phyloP scores from a whole-genome alignment of 2,113 vertebrate genomes.

The Microcebus jonahi region DNA sequence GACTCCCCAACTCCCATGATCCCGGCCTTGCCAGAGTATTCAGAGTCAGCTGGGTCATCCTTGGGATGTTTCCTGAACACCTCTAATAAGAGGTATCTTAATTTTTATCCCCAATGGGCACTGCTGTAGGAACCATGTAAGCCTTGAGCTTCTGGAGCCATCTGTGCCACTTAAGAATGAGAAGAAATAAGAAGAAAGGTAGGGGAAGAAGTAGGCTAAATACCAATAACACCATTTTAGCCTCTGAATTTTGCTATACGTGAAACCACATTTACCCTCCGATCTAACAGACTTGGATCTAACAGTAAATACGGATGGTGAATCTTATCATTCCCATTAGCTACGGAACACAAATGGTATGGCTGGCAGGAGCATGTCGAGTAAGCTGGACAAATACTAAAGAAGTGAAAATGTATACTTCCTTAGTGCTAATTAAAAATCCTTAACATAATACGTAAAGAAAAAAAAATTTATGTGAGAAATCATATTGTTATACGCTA shows the following conservation, averaged over 20 bases:
- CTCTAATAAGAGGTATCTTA: neutral
- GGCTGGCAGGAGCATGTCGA: neutral
- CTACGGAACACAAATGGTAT: neutral
- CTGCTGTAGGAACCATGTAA: neutral
- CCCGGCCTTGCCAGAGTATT: neutral
- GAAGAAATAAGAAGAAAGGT: neutral
- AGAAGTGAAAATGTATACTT: neutral
- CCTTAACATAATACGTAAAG: neutral
- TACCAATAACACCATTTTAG: neutral
- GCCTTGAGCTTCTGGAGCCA: neutral
- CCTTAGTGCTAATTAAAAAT: neutral
- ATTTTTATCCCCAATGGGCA: neutral
- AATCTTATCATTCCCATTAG: neutral
- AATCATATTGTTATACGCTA: neutral
- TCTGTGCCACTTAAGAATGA: neutral
- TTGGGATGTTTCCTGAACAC: neutral
- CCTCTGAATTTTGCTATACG: neutral
- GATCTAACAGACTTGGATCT: neutral
- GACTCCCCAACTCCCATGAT: fast-evolving
- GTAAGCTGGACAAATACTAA: neutral
- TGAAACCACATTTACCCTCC: neutral
- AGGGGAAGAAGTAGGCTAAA: neutral
- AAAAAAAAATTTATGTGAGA: neutral
- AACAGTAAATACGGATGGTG: neutral
- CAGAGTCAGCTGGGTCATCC: neutral